These are phyloP conservation scores for Argyresthia albistria DNA, from an alignment of 2,888 invertebrate species.

Conservation along the genomic window DNA sequence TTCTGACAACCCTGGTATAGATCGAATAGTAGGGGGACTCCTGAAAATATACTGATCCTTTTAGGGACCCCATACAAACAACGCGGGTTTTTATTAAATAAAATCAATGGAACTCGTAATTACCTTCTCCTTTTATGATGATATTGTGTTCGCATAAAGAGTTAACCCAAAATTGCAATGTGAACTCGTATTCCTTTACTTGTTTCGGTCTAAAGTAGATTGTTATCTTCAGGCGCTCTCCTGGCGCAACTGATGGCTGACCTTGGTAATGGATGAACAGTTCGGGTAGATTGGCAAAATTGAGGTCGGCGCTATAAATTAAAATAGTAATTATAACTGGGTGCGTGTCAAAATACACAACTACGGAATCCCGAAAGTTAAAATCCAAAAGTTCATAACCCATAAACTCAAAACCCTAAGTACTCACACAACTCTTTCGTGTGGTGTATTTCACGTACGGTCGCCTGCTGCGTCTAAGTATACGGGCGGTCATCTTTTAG, in stretches of 20 bases:
- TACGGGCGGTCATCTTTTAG: no score
- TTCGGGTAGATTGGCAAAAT: conserved; percentile 28
- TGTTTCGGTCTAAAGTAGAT: conserved; percentile 72
- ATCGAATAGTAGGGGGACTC: conserved; percentile 52
- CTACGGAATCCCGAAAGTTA: no score
- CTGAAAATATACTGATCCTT: conserved; percentile 22
- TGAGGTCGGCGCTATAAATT: no score
- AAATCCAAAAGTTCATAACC: no score
- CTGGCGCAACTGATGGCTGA: conserved; percentile 43
- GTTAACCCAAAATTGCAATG: conserved; percentile 67
- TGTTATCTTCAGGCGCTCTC: conserved; percentile 47
- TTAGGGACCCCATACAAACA: background rate
- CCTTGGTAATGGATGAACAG: conserved; percentile 60
- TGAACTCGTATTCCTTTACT: conserved; percentile 59
- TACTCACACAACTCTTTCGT: no score
- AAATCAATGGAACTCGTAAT: background rate
- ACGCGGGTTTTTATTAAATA: background rate
- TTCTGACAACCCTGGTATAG: conserved; percentile 64
- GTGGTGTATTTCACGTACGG: no score
- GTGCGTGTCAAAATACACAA: no score
- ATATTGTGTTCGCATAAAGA: conserved; percentile 63
- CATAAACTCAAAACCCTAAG: no score
- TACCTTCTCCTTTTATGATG: conserved; percentile 71
- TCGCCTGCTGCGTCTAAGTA: no score
- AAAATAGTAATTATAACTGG: no score